Percentiles rank a stretch among this genome's conserved stretches.
phyloP scores from a whole-genome alignment of 2,888 invertebrate genomes.

The Drosophila longiperda region DNA sequence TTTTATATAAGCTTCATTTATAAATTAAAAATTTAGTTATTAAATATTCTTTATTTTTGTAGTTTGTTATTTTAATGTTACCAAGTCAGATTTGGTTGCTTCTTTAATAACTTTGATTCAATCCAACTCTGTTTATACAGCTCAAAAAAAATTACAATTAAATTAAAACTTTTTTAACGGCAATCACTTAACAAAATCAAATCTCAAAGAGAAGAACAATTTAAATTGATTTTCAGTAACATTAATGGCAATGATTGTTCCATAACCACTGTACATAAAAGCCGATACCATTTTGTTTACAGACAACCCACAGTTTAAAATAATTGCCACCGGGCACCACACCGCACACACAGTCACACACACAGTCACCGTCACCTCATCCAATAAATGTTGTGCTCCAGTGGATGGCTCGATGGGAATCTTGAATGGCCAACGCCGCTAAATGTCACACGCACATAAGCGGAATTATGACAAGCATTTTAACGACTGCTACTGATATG shows the following conservation, averaged over 20 bases:
- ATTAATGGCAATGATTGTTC: neutral
- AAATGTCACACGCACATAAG: slow-evolving; percentile 81
- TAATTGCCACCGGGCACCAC: slow-evolving; percentile 65
- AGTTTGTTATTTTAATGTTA: neutral
- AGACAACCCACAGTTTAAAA: slow-evolving; percentile 71
- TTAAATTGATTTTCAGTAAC: neutral
- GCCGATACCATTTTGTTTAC: slow-evolving; percentile 45
- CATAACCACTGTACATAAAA: slow-evolving; percentile 38
- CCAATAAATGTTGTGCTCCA: slow-evolving; percentile 49
- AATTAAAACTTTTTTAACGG: neutral
- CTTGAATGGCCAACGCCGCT: slow-evolving; percentile 66
- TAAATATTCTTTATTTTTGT: accelerated
- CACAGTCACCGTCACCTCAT: slow-evolving; percentile 8
- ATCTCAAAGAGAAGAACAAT: neutral
- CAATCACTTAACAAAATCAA: neutral
- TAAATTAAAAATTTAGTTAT: neutral
- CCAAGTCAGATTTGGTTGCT: neutral
- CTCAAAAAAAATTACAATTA: neutral
- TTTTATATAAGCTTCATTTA: neutral
- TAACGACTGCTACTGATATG: slow-evolving; percentile 74
- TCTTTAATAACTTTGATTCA: neutral
- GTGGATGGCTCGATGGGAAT: slow-evolving; percentile 41
- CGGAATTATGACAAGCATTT: slow-evolving; percentile 80
- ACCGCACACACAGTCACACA: neutral
- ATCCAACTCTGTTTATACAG: neutral